Conservation (phyloP, 2,797 vertebrate genomes). For the Bradypodion ventrale region DNA sequence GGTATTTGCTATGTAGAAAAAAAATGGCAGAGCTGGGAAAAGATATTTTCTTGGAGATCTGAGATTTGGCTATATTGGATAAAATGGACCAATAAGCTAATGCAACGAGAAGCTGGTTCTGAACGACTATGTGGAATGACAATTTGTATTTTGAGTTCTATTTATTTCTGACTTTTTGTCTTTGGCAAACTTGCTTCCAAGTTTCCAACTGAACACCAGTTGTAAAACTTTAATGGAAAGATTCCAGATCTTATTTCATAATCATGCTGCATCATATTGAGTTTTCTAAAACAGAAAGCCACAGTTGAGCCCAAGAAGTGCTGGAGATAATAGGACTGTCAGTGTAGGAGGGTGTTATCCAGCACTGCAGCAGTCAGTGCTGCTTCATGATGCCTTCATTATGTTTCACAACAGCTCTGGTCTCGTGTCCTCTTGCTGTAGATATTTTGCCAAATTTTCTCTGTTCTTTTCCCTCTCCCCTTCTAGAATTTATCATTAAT, state of each 20-base stretch:
- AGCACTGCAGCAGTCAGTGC: not conserved
- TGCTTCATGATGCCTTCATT: not conserved
- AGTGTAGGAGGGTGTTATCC: not conserved
- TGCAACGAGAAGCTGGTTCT: no score
- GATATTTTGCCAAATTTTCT: not conserved
- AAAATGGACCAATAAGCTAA: not conserved
- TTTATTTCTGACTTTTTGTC: not conserved
- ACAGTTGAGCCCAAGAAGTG: not conserved
- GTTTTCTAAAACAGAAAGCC: not conserved
- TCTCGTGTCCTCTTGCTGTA: no score
- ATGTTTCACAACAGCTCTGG: not conserved
- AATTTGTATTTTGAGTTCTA: not conserved
- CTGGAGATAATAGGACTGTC: not conserved
- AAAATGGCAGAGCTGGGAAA: not conserved
- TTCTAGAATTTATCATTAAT: not conserved
- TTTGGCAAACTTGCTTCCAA: not conserved
- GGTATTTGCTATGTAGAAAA: not conserved
- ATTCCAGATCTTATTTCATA: not conserved
- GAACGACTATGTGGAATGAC: not conserved
- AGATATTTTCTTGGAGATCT: not conserved
- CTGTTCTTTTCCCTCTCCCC: not conserved
- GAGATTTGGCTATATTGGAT: not conserved
- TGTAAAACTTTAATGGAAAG: not conserved
- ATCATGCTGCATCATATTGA: no score
- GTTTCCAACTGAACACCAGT: not conserved